Percentiles rank a stretch among this genome's conserved stretches.
Conservation (phyloP, 2,888 invertebrate species). For the Priocnemis perturbator region DNA sequence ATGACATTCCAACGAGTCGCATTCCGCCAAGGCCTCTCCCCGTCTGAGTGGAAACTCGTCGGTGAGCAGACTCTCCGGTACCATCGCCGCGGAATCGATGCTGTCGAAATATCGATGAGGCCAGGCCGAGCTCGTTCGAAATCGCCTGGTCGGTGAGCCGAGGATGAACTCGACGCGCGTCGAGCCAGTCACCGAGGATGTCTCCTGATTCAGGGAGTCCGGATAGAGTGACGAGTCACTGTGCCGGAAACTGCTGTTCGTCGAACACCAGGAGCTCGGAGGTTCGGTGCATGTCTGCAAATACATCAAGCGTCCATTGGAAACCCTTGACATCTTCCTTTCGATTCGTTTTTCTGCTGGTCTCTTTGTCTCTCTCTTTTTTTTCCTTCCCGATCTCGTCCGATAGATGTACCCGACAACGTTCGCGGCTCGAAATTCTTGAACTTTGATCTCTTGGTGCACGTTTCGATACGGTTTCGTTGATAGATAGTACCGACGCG, state of each 20-base stretch:
- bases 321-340: too few species aligned
- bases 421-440: too few species aligned
- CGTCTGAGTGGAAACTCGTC: constrained; percentile 75
- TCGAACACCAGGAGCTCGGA: constrained; percentile 72
- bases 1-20: constrained; percentile 78
- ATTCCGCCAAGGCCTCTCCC: constrained; percentile 78
- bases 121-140: constrained; percentile 74
- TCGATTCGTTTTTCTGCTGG: too few species aligned
- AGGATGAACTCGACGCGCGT: constrained; percentile 77
- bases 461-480: too few species aligned
- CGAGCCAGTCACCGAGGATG: constrained; percentile 73
- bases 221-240: constrained; percentile 73
- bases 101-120: constrained; percentile 80
- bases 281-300: constrained; percentile 67
- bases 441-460: too few species aligned
- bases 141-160: constrained; percentile 70
- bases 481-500: too few species aligned
- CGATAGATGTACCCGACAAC: too few species aligned
- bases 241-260: constrained; percentile 61
- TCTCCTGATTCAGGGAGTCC: constrained; percentile 78
- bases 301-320: background rate
- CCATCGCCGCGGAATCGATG: constrained; percentile 77
- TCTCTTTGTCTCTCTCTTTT: too few species aligned
- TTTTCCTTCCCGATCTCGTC: too few species aligned
- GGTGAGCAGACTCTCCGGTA: constrained; percentile 70